Base-by-base conservation (phyloP, 2,888 invertebrate species). In the Xestia c-nigrum region DNA sequence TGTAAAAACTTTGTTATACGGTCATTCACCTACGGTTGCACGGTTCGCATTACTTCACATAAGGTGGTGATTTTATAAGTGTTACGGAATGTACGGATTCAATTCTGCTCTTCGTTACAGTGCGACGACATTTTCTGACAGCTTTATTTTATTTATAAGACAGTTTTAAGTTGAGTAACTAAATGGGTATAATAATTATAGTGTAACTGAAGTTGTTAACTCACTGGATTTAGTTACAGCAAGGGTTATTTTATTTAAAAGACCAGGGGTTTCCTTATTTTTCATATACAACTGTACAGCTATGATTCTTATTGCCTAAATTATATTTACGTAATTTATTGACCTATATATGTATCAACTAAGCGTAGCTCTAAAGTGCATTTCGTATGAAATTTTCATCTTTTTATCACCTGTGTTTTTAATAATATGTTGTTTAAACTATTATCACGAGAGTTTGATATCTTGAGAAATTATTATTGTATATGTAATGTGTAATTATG, bases 271-370 rank as follows among this genome's bases (percentile, higher is more conserved):
- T 89, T 88, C 79, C 75, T 82, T 89, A 31, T 89, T 89, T 85
- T 88, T 89, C 85, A 90, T 94, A 93, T 92, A 89, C 93, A 94
- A 71, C 72, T 88, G 96, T 96, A 96, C 95, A 96, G 95, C 92
- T 94, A 91, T 93, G 89, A 91, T 92, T 93, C 89, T 89, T 91
- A 92, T 93, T 93, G 94, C 94, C 95, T 96, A 96, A 95, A 95
- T 95, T 96, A 95, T 96, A 94, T 95, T 96, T 95, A 96, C 95
- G 95, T 96, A 96, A 96, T 94, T 96, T 96, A 96, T 96, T 96
- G 93, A 94, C 91, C 90, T 92, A 89, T 94, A 92, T 95, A 95
- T 92, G 90, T 93, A 91, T 91, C 84, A 90, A 90, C 88, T 94
- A 94, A 94, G 93, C 88, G 93, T 95, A 95, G 94, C 91, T 93